A percentile compares a stretch with the other conserved stretches of the same genome.
Evolutionary conservation across 2,888 invertebrate genomes (phyloP).

Genomic region (Coelogynopora nodosa): DNA sequence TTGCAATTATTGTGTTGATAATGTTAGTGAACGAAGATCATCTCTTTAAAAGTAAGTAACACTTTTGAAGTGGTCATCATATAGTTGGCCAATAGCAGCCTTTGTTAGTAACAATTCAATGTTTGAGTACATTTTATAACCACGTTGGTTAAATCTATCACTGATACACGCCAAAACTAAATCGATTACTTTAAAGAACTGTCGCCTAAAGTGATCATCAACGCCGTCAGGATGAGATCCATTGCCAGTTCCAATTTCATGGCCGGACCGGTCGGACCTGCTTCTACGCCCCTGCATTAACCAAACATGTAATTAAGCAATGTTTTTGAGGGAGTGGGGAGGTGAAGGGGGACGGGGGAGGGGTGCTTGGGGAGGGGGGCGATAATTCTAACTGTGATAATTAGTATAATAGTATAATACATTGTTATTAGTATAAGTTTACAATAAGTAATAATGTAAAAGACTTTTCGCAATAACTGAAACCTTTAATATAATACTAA

Average conservation of each 20-base stretch:
- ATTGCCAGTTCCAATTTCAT: neutral
- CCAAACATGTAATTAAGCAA: no score
- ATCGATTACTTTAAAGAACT: slow-evolving; percentile 13
- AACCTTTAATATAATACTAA: no score
- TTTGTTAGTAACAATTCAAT: slow-evolving; percentile 22
- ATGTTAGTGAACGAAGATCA: slow-evolving; percentile 28
- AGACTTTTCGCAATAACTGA: no score
- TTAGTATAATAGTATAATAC: no score
- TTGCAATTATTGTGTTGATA: slow-evolving; percentile 23
- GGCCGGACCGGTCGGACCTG: no score
- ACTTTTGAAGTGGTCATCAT: slow-evolving; percentile 23
- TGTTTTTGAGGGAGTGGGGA: no score
- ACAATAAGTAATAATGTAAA: no score
- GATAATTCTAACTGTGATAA: no score
- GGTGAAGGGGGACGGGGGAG: no score
- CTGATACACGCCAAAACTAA: neutral
- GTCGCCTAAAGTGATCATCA: slow-evolving; percentile 25
- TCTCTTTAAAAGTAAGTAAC: neutral
- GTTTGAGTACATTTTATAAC: slow-evolving; percentile 12
- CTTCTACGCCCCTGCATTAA: no score
- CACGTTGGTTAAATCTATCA: slow-evolving; percentile 31
- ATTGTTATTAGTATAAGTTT: no score
- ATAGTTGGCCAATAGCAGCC: slow-evolving; percentile 5
- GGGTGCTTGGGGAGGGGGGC: no score
- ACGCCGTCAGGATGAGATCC: slow-evolving; percentile 20